Evolutionary conservation across 2,797 vertebrate species (phyloP), one percentile per base, ranked within the genome.

Genomic region (Atherinosoma microstoma): DNA sequence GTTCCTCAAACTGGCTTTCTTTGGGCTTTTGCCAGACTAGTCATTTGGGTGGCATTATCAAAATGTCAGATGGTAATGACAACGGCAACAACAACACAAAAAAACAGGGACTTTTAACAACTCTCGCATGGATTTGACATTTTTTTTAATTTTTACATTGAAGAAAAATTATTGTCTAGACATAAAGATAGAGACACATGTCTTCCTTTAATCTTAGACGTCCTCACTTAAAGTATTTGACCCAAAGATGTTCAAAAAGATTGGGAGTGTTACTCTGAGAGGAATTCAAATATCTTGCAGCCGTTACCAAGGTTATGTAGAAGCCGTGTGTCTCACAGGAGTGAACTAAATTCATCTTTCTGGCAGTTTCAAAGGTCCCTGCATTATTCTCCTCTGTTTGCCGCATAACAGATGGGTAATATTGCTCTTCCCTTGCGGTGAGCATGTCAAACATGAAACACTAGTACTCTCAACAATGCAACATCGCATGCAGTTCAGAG

Each of bases 381-480:
- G 34, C 34, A 7, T 84, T 79, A 77, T 85, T 83, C 74, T 56
- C 58, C 47, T 59, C 59, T 13, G 11, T 51, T 79, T 66, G n/a
- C 59, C 1, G 5, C 64, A 80, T 78, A 80, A 84, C 84, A 85
- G 75, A 40, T 75, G 76, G 78, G 40, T 74, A 85, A 84, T 84
- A 73, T 87, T 58, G 11, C 57, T 58, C 70, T 74, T 45, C 64
- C 75, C 80, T 70, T 35, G 6, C 61, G 42, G 38, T 29, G 76
- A 84, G 60, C 68, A 82, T 80, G 85, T 86, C 87, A 85, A 78
- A 90, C 80, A 87, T 84, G 90, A 90, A 93, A 90, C 85, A 72
- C 76, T 74, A 66, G 71, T 70, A 80, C 65, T 36, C 71, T 54
- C 77, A 86, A 91, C 89, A 88, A 88, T 77, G 73, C 77, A 84